phyloP scores from a whole-genome alignment of 2,797 vertebrate species.

The Chiroxiphia lanceolata region DNA sequence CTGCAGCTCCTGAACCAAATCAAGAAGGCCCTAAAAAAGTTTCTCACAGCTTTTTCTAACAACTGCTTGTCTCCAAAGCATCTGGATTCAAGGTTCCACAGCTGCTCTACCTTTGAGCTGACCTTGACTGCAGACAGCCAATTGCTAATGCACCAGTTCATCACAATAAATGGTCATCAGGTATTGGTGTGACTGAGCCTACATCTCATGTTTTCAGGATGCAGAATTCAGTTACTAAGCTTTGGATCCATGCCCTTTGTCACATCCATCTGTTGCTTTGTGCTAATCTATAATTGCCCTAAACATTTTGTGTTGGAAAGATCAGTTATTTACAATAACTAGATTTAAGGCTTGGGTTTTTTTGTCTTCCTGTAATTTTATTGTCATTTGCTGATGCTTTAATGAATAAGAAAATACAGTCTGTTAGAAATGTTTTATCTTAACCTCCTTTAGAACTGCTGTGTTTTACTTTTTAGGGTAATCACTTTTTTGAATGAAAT shows the following conservation, averaged over 20 bases:
- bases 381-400: neutral
- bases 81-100: neutral
- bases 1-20: neutral
- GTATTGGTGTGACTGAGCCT: neutral
- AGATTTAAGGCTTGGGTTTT: neutral
- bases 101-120: neutral
- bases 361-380: neutral
- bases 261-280: neutral
- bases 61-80: neutral
- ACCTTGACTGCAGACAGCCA: neutral
- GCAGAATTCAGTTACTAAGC: neutral
- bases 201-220: neutral
- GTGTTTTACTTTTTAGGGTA: neutral
- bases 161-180: neutral
- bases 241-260: neutral
- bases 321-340: neutral
- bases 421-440: neutral
- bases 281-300: neutral
- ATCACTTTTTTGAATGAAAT: neutral
- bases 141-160: neutral
- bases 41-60: neutral
- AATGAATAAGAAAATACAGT: neutral
- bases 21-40: neutral
- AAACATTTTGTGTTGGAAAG: neutral
- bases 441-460: neutral